Evolutionary conservation across 2,888 invertebrate species (phyloP).

Genomic region (Ctena decussata): DNA sequence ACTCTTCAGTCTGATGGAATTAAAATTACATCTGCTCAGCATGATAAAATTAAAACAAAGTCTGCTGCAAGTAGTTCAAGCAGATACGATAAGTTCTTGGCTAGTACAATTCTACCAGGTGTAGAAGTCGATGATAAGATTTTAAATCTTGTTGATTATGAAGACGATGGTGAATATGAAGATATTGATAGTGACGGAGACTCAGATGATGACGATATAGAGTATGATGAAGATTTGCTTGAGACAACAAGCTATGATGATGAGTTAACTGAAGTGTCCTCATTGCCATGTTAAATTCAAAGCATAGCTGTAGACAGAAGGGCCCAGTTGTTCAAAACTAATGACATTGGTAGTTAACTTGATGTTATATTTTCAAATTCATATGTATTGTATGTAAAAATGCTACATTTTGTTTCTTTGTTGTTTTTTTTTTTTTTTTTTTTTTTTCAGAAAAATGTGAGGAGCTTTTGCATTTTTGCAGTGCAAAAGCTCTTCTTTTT

Average conservation of each 20-base stretch:
- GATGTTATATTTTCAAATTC: too few species aligned
- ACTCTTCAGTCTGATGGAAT: slow-evolving; percentile 24
- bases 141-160: slow-evolving; percentile 57
- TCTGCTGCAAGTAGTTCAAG: neutral
- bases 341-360: too few species aligned
- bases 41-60: slow-evolving; percentile 11
- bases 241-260: slow-evolving; percentile 42
- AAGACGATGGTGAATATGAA: slow-evolving; percentile 35
- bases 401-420: too few species aligned
- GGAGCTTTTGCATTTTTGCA: too few species aligned
- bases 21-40: neutral
- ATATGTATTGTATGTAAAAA: too few species aligned
- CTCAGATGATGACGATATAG: slow-evolving; percentile 40
- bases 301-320: too few species aligned
- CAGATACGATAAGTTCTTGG: slow-evolving; percentile 16
- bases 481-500: too few species aligned
- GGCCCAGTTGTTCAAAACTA: too few species aligned
- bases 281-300: slow-evolving; percentile 56
- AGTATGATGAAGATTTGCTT: neutral
- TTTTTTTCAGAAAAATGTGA: too few species aligned
- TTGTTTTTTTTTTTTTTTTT: too few species aligned
- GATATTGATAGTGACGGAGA: slow-evolving; percentile 10
- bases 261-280: slow-evolving; percentile 64
- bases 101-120: slow-evolving; percentile 30
- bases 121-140: slow-evolving; percentile 39